A percentile compares a stretch with the other conserved stretches of the same genome.
phyloP scores from a whole-genome alignment of 2,888 invertebrate genomes.

The Drosophila acutilabella region DNA sequence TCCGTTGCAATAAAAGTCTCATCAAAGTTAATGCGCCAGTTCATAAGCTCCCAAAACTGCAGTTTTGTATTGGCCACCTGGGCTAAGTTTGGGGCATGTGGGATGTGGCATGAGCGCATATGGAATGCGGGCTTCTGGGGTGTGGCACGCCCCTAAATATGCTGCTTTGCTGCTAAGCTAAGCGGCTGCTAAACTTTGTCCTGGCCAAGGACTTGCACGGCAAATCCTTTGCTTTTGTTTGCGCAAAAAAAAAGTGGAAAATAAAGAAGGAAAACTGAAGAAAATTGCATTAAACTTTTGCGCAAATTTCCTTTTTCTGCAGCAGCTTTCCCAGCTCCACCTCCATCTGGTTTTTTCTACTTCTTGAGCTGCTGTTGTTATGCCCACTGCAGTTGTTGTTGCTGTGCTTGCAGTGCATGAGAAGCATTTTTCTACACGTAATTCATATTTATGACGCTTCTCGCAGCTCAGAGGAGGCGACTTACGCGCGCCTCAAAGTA shows the following conservation, averaged over 20 bases:
- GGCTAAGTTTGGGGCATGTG: constrained; percentile 14
- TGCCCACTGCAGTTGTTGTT: not conserved
- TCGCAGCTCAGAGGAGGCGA: constrained; percentile 28
- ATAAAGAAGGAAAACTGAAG: not conserved
- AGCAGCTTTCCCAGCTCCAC: not conserved
- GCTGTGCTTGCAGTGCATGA: constrained; percentile 15
- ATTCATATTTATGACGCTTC: constrained; percentile 72
- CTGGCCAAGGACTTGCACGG: constrained; percentile 40
- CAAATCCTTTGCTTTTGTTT: constrained; percentile 64
- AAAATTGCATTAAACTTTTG: constrained; percentile 76
- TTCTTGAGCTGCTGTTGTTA: constrained; percentile 1
- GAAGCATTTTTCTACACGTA: constrained; percentile 57
- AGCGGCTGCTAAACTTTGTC: constrained; percentile 63
- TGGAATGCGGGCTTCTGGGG: constrained; percentile 18
- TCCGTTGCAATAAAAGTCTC: constrained; percentile 59
- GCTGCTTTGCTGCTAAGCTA: constrained; percentile 37
- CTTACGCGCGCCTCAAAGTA: constrained; percentile 61
- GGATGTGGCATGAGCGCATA: constrained; percentile 31
- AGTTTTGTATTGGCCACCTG: constrained; percentile 65
- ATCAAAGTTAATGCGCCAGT: constrained; percentile 69
- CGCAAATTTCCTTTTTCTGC: constrained; percentile 48
- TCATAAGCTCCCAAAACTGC: constrained; percentile 69
- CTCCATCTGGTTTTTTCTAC: not conserved
- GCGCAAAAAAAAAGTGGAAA: constrained; percentile 10
- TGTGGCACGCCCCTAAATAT: constrained; percentile 46